Evolutionary conservation across 2,113 vertebrate species (phyloP), one percentile per base, ranked within the genome.

Genomic region (Oryzias celebensis): DNA sequence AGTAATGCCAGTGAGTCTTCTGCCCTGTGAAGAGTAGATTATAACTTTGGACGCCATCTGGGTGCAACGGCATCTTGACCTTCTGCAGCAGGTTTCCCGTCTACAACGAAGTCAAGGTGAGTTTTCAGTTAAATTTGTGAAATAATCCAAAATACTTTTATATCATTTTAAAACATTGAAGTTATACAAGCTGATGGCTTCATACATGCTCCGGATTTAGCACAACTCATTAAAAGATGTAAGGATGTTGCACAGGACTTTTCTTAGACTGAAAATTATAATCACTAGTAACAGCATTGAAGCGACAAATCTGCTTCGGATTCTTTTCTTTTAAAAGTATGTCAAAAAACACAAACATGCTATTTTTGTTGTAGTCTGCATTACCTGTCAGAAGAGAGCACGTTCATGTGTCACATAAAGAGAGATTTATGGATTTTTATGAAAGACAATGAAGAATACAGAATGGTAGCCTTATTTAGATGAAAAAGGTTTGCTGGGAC

Each of bases 301-400:
- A 53, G 51, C 10, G 58, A 70, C 62, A 75, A 59, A 75, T 75
- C 62, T 58, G 36, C 71, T 71, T 15, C 54, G 54, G 77, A 75
- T 65, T 70, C 50, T 66, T 58, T n/a, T 60, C 70, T 71, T 81
- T 74, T 52, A 55, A 58, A 49, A 73, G 71, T 64, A 53, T 80
- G 75, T 68, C 59, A 68, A n/a, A 51, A 73, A 80, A 73, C 17
- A 78, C 65, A 85, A 75, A 75, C 20, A 50, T 26, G 76, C 84
- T 89, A 88, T 89, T 89, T 89, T 75, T 77, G 75, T 78, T 13
- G 3, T 67, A 4, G 65, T 22, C 79, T 50, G 77, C 66, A 73
- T 73, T 80, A 84, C 73, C 85, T 89, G 88, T 87, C 88, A 89
- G 77, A 46, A 16, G 61, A 78, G 73, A 24, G 81, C 81, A 70